phyloP scores from a whole-genome alignment of 2,888 invertebrate genomes.

The Trissolcus japonicus region DNA sequence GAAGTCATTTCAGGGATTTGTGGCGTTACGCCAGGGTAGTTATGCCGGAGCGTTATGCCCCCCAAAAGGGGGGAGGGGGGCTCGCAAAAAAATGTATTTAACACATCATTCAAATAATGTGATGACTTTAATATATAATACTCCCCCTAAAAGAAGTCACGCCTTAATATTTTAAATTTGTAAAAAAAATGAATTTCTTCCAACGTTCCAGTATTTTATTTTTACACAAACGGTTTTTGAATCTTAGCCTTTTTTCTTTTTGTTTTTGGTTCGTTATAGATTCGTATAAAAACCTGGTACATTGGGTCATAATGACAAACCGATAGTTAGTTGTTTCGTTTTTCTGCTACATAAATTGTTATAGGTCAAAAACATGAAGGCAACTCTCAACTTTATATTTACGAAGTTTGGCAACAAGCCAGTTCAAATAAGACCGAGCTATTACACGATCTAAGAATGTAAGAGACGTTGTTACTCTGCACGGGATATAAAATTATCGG shows the following conservation, averaged over 20 bases:
- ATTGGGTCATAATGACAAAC: slow-evolving; percentile 28
- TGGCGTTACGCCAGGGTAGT: no score
- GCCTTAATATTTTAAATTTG: no score
- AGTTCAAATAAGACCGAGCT: slow-evolving; percentile 62
- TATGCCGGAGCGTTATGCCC: no score
- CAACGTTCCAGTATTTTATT: no score
- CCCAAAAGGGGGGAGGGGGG: no score
- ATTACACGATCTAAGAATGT: slow-evolving; percentile 58
- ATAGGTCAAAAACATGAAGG: slow-evolving; percentile 29
- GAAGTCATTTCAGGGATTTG: no score
- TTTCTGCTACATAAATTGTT: slow-evolving; percentile 43
- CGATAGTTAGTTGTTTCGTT: slow-evolving; percentile 23
- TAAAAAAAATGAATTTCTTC: no score
- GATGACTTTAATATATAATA: no score
- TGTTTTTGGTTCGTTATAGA: background rate
- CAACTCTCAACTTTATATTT: slow-evolving; percentile 66
- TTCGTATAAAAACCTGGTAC: background rate
- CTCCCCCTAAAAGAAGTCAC: no score
- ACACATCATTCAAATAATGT: no score
- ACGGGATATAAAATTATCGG: slow-evolving; percentile 57
- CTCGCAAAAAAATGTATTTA: no score
- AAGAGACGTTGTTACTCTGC: slow-evolving; percentile 59
- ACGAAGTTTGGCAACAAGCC: slow-evolving; percentile 65
- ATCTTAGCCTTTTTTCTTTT: background rate
- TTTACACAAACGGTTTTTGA: no score